These are phyloP conservation scores for Ophion slaviceki DNA, from an alignment of 2,888 invertebrate species.

Conservation along the genomic window DNA sequence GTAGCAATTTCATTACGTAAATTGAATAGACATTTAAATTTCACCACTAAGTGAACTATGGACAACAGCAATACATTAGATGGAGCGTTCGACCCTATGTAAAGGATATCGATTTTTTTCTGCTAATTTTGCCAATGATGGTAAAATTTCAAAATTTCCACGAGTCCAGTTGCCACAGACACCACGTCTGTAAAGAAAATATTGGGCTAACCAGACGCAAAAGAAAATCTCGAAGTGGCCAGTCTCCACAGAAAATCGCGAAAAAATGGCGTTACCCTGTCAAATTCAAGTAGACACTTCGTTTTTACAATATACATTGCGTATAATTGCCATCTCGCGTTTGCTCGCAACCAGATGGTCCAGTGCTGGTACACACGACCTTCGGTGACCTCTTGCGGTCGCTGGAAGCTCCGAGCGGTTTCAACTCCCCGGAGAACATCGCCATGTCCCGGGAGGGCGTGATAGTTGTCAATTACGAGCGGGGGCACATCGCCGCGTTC, in stretches of 20 bases:
- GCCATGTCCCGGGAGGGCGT: conserved; percentile 98
- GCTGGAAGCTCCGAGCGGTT: conserved; percentile 92
- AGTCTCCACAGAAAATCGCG: background rate
- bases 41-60: too few species aligned
- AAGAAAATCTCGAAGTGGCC: too few species aligned
- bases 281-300: background rate
- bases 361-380: conserved; percentile 98
- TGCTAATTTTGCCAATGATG: too few species aligned
- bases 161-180: too few species aligned
- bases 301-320: background rate
- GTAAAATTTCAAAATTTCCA: too few species aligned
- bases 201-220: too few species aligned
- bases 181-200: too few species aligned
- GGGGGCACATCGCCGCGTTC: conserved; percentile 96
- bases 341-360: conserved; percentile 89
- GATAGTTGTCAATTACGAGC: conserved; percentile 96
- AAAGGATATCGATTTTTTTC: too few species aligned
- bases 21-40: too few species aligned
- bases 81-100: too few species aligned
- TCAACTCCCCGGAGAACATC: conserved; percentile 92
- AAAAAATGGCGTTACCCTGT: background rate
- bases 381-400: conserved; percentile 97
- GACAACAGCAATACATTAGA: too few species aligned
- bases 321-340: background rate
- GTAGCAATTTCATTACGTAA: too few species aligned